Evolutionary conservation across 2,888 invertebrate species (phyloP), one percentile per base, ranked within the genome.

Genomic region (Trypoxylon attenuatum): DNA sequence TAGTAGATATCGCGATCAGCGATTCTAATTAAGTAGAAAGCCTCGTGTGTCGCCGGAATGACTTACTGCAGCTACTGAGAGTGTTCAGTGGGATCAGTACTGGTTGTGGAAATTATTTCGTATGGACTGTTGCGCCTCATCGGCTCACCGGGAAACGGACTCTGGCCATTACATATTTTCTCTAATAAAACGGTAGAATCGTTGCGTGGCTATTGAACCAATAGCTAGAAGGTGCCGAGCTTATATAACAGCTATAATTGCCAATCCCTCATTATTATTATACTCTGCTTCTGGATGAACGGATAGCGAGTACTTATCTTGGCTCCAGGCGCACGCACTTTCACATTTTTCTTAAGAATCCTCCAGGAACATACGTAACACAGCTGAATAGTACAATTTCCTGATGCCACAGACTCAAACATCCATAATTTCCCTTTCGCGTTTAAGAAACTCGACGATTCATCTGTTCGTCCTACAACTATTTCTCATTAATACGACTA

Each of bases 21-120:
- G 78, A 70, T 69, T 66, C 78, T 81, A 80, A 82, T 82, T 80
- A 81, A 73, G 79, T 75, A 71, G 73, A 77, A 78, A 75, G 73
- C 68, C 59, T 57, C 47, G 61, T 61, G 71, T 65, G 75, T 69
- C 69, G 75, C 61, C 68, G 67, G 57, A 54, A 60, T 42, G 70
- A 70, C 73, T 72, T 63, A 52, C 68, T 51, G 54, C 54, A 51
- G 46, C 53, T 18, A 18, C 23, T 16, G 54, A 1, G 42, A 23
- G 25, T 29, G 10, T 19, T 45, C 41, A 19, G 21, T 5, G 8
- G 41, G 46, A 42, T 38, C 46, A 41, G 38, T 29, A 29, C 51
- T 16, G 55, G 67, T 45, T 29, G 67, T 29, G 54, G 53, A 60
- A 39, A 62, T 71, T 59, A 73, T 71, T 68, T 60, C 42, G 56